Conservation (phyloP, 2,888 invertebrate genomes). For the Drosophila phalerata region DNA sequence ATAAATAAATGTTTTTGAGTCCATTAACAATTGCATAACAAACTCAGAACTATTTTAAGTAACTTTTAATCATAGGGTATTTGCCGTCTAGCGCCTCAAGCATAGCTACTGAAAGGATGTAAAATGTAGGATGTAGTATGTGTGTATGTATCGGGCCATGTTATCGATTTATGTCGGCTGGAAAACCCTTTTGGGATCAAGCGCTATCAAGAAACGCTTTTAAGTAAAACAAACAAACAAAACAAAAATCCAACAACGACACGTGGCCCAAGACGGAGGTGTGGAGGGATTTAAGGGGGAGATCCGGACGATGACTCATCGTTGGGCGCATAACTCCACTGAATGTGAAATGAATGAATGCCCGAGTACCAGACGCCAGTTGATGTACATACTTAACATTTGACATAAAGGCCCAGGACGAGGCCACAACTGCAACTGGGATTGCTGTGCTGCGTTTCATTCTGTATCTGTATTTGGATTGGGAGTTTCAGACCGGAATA, state of each 20-base stretch:
- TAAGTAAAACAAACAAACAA: constrained; percentile 63
- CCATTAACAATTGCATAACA: neutral
- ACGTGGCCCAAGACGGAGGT: constrained; percentile 47
- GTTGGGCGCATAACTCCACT: constrained; percentile 52
- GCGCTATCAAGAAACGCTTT: constrained; percentile 67
- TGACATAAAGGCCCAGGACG: constrained; percentile 55
- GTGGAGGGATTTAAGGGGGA: neutral
- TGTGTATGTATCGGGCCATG: neutral
- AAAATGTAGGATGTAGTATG: neutral
- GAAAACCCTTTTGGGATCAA: constrained; percentile 46
- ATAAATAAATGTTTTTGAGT: neutral
- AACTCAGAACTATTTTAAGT: neutral
- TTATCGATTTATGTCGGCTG: constrained; percentile 35
- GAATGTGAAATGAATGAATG: constrained; percentile 46
- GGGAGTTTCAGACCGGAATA: constrained; percentile 19
- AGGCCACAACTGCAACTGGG: constrained; percentile 19
- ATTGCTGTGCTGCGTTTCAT: constrained; percentile 22
- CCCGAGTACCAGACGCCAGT: constrained; percentile 26
- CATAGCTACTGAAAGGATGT: neutral
- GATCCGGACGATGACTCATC: constrained; percentile 66
- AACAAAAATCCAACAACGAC: constrained; percentile 39
- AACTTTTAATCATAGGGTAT: constrained; percentile 7
- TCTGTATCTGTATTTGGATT: constrained; percentile 5
- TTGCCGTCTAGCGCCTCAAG: constrained; percentile 7
- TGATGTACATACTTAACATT: constrained; percentile 65